Conservation (phyloP, 1,140 invertebrate genomes). For the Mercenaria mercenaria region DNA sequence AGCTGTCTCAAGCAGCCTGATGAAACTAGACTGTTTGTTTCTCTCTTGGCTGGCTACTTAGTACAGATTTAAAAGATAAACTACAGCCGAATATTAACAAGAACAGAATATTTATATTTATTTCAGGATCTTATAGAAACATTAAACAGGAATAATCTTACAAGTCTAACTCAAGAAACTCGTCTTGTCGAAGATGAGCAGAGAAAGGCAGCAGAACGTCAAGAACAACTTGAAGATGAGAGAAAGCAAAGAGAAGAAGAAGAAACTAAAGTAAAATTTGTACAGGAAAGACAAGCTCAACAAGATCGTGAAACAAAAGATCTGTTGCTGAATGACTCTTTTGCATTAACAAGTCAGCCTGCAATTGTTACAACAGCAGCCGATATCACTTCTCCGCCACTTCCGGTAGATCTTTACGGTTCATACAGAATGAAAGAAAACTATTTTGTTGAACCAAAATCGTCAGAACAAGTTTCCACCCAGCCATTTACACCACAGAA, state of each 20-base stretch:
- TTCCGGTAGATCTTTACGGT: not conserved
- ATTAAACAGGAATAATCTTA: slow-evolving; percentile 16
- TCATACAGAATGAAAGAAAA: not conserved
- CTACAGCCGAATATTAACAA: too few relatives aligned
- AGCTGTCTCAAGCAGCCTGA: too few relatives aligned
- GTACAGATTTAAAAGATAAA: too few relatives aligned
- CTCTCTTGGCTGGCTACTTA: too few relatives aligned
- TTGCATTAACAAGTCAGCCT: not conserved
- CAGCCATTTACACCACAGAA: slow-evolving; percentile 36
- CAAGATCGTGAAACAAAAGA: not conserved
- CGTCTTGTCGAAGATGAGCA: not conserved
- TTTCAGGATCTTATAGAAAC: slow-evolving; percentile 39
- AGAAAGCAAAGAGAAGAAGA: not conserved
- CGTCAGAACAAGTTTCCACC: slow-evolving; percentile 1
- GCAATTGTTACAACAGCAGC: too few relatives aligned
- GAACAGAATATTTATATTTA: too few relatives aligned
- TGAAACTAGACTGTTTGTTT: too few relatives aligned
- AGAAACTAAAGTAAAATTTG: not conserved
- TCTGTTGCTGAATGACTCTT: not conserved
- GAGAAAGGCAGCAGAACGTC: not conserved
- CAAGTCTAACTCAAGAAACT: not conserved
- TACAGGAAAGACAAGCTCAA: not conserved
- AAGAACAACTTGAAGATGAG: not conserved
- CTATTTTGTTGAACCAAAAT: not conserved
- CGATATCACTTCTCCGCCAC: not conserved